Percentiles rank a stretch among this genome's conserved stretches.
phyloP scores from a whole-genome alignment of 1,140 invertebrate genomes.

The Nebria ingens region DNA sequence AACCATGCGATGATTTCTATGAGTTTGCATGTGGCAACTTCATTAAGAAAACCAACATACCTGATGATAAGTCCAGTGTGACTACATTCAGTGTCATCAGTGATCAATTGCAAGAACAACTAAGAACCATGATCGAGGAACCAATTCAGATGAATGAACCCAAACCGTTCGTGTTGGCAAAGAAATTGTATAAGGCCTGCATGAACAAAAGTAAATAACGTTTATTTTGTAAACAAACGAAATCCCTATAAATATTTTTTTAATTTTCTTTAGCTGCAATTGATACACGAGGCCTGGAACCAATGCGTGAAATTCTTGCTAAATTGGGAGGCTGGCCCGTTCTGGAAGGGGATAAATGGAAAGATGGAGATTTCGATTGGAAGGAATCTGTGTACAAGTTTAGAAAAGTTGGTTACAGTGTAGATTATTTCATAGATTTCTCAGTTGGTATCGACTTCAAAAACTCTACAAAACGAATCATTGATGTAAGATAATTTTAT shows the following conservation, averaged over 20 bases:
- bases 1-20: constrained; percentile 90
- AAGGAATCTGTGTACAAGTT: constrained; percentile 72
- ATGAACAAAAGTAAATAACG: constrained; percentile 70
- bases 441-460: constrained; percentile 84
- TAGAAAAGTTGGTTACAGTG: constrained; percentile 66
- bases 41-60: constrained; percentile 59
- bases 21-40: constrained; percentile 70
- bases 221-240: neutral
- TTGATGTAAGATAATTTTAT: constrained; percentile 60
- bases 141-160: constrained; percentile 51
- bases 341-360: constrained; percentile 66
- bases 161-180: constrained; percentile 62
- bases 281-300: constrained; percentile 58
- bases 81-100: constrained; percentile 72
- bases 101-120: constrained; percentile 68
- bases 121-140: constrained; percentile 62
- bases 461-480: constrained; percentile 73
- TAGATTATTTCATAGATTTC: constrained; percentile 89
- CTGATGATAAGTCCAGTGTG: constrained; percentile 68
- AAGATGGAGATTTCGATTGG: constrained; percentile 56
- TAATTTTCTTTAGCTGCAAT: constrained; percentile 49
- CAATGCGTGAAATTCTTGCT: constrained; percentile 57
- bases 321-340: constrained; percentile 87
- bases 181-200: constrained; percentile 69
- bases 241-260: constrained; percentile 2